phyloP scores from a whole-genome alignment of 2,113 vertebrate species.

The Piaya cayana region DNA sequence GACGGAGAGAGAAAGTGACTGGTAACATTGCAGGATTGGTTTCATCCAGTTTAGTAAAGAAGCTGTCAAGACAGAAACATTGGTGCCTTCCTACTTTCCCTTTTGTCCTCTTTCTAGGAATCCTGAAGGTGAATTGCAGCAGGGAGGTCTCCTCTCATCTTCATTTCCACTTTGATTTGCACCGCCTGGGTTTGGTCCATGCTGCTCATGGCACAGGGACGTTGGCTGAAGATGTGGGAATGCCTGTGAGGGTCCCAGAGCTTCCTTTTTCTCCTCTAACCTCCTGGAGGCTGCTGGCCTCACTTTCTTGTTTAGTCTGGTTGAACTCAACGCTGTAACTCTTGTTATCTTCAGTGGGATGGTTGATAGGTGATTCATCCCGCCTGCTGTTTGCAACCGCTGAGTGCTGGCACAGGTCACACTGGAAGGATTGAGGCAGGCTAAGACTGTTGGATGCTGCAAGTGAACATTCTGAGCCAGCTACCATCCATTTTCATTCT shows the following conservation, averaged over 20 bases:
- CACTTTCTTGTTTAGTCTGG: neutral
- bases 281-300: conserved; percentile 3
- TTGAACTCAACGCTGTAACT: neutral
- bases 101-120: conserved; percentile 49
- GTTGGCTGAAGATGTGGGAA: neutral
- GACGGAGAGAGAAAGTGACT: conserved; percentile 16
- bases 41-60: conserved; percentile 27
- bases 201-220: neutral
- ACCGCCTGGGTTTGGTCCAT: neutral
- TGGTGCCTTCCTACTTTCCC: neutral
- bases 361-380: conserved; percentile 18
- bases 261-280: neutral
- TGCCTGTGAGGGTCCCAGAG: neutral
- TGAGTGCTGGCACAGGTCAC: neutral
- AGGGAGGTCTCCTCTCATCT: neutral
- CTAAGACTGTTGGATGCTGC: neutral
- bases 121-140: neutral
- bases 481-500: neutral
- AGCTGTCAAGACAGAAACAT: conserved; percentile 8
- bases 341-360: neutral
- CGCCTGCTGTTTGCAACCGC: neutral
- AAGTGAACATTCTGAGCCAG: neutral
- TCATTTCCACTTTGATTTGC: neutral
- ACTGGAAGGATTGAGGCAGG: conserved; percentile 9
- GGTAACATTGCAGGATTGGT: neutral